Conservation (phyloP, 2,113 vertebrate species). For the Eptesicus fuscus region DNA sequence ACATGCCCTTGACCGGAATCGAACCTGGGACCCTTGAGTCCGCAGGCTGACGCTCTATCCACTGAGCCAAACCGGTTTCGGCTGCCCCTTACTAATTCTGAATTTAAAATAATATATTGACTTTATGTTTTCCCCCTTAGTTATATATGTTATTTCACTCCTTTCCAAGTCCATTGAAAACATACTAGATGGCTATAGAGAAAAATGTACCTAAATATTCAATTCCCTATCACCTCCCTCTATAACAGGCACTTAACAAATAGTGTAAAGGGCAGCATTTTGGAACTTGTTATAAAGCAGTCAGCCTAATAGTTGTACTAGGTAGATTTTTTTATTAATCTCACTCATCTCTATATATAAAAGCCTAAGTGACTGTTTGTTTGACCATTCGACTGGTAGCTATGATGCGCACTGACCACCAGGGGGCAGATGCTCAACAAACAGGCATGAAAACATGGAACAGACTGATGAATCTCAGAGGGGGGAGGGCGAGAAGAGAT, state of each 20-base stretch:
- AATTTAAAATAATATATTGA: not conserved
- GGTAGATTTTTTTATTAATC: not conserved
- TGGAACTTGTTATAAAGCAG: not conserved
- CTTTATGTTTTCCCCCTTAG: not conserved
- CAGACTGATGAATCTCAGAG: no score
- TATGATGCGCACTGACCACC: no score
- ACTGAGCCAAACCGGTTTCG: no score
- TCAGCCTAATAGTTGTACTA: not conserved
- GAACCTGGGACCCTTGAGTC: no score
- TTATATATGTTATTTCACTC: not conserved
- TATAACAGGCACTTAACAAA: not conserved
- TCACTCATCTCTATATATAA: no score
- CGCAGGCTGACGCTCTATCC: no score
- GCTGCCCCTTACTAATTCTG: not conserved
- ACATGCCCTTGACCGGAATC: no score
- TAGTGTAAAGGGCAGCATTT: not conserved
- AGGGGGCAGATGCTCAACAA: no score
- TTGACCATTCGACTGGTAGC: no score
- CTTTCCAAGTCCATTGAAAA: not conserved
- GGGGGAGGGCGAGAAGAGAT: no score
- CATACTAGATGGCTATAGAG: not conserved
- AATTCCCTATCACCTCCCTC: not conserved
- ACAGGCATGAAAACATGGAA: no score
- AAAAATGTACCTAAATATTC: not conserved
- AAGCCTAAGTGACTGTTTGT: no score